Base-by-base conservation (phyloP, 1,140 invertebrate species). In the Homalodisca vitripennis region DNA sequence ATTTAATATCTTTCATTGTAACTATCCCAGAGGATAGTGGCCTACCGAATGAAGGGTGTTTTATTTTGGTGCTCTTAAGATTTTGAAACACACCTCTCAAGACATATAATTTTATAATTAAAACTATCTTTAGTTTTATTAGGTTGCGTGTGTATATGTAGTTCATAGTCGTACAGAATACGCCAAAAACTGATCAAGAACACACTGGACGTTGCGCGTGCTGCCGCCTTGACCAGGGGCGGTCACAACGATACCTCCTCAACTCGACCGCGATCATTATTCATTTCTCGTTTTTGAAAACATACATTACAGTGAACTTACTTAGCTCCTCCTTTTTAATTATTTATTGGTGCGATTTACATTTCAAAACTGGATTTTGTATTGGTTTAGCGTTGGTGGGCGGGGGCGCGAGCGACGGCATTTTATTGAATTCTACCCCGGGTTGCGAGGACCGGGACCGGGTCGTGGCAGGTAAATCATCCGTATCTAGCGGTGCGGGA, bases 271-370 rank as follows among this genome's bases (percentile, higher is more conserved):
- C 57, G 32, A 69, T 64, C 57, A 41, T 69, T 51, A 69, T 64
- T 69, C 68, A 69, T 69, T 69, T 69, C 68, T 62, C 46, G 68
- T 69, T 69, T 60, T 64, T 69, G 68, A 70, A 70, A 70, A 70
- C 48, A 70, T 65, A 70, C 64, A 63, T 70, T 70, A 70, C 66
- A 34, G 55, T 22, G 22, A 29, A 22, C 47, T 60, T 57, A 30
- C 63, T 66, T 48, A 34, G 47, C 69, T 70, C 69, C 69, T 70
- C 69, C 69, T 70, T 66, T n/a, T 70, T 70, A 70, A 70, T 70
- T 70, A 70, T 70, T 70, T 70, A 70, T 70, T 24, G 69, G 63
- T 62, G 69, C 69, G 69, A 70, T 66, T 70, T 70, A 70, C 69
- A 70, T 70, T 70, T 70, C 27, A 24, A 70, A 70, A 51, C 46